Base-by-base conservation (phyloP, 2,888 invertebrate species). In the Zeuzera pyrina region DNA sequence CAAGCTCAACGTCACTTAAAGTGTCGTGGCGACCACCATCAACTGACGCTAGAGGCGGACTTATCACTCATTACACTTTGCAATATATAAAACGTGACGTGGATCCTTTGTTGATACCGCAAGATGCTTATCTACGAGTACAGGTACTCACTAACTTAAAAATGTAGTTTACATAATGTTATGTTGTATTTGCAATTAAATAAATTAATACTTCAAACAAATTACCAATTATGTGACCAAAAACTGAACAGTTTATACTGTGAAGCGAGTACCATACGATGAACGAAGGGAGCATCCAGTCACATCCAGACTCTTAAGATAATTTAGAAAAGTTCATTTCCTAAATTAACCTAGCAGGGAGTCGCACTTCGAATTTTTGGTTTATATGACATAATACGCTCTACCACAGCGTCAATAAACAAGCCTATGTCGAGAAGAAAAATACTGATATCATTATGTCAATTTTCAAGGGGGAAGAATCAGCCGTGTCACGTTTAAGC, bases 21-120 rank as follows among this genome's bases (percentile, higher is more conserved):
- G 87, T 93, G 45, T 89, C 90, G 25, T 94, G 91, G 92, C 84
- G 86, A 33, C 88, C 89, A 23, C 91, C 90, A 3, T 86, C 88
- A 19, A 58, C 81, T 38, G 88, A 88, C 52, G 84, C 86, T 44
- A 87, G 91, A 65, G 92, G 92, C 43, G 92, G 91, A 29, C 78
- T 74, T 22, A 78, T 83, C 30, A 83, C 83, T 2, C 81, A 83
- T 45, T 81, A 81, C 45, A 81, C 81, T 0, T 45, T 83, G 30
- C 83, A 83, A 36, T 83, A 81, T 33, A 76, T 81, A 2, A 60
- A 70, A 36, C 52, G 70, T 13, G 83, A 83, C 41, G 55, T 64
- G 1, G 77, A 83, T 32, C 83, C 83, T 0, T 54, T 83, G 46
- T 44, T 63, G 12, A 69, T 76, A 0, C 48, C 68, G 3, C 79